phyloP scores from a whole-genome alignment of 2,888 invertebrate genomes.

The Netelia inedita region DNA sequence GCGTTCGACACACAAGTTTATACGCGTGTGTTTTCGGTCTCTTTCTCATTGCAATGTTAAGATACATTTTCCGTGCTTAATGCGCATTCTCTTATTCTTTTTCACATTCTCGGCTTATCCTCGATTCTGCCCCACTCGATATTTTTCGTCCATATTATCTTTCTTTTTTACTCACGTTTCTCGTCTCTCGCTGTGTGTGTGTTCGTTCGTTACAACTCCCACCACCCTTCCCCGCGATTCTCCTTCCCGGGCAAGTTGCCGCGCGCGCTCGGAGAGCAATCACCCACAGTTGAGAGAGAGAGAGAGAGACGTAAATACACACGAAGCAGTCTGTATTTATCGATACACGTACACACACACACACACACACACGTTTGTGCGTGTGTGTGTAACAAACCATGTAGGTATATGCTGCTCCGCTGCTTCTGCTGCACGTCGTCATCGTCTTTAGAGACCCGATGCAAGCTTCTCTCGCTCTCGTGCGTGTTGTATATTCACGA shows the following conservation, averaged over 20 bases:
- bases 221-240: background rate
- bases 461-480: constrained; percentile 30
- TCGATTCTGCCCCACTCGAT: background rate
- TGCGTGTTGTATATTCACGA: constrained; percentile 28
- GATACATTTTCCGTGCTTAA: background rate
- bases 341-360: constrained; percentile 50
- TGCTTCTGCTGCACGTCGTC: constrained; percentile 29
- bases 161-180: constrained; percentile 4
- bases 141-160: constrained; percentile 6
- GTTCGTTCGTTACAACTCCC: background rate
- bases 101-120: background rate
- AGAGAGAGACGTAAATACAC: constrained; percentile 22
- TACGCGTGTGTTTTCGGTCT: background rate
- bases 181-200: constrained; percentile 46
- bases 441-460: constrained; percentile 40
- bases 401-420: background rate
- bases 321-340: background rate
- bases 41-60: background rate
- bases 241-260: constrained; percentile 56
- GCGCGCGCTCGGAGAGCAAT: constrained; percentile 60
- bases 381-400: constrained; percentile 43
- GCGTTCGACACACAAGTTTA: too few relatives aligned
- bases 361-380: constrained; percentile 12
- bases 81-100: background rate
- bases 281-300: constrained; percentile 43